Evolutionary conservation across 1,140 invertebrate species (phyloP).

Genomic region (Octopus sinensis): DNA sequence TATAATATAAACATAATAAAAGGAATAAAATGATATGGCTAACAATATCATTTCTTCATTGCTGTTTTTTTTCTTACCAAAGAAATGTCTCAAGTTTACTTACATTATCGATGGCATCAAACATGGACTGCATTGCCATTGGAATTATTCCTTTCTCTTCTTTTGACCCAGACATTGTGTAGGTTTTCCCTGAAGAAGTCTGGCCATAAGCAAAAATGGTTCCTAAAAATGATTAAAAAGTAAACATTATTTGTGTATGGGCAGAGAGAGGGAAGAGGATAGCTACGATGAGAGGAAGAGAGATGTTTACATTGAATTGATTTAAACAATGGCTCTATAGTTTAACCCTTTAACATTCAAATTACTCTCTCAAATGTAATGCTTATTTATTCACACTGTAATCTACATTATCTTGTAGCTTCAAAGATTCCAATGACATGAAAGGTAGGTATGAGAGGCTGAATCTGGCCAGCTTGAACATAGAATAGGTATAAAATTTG

Average conservation of each 20-base stretch:
- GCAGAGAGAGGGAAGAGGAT: not conserved
- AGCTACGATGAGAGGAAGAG: not conserved
- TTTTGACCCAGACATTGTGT: conserved; percentile 94
- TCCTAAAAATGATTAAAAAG: conserved; percentile 59
- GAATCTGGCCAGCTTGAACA: no score
- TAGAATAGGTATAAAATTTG: no score
- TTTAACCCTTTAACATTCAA: not conserved
- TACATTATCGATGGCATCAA: conserved; percentile 88
- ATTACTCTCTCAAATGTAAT: not conserved
- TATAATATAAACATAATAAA: no score
- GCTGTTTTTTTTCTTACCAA: not conserved
- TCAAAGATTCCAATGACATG: no score
- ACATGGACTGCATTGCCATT: conserved; percentile 96
- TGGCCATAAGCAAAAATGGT: conserved; percentile 99
- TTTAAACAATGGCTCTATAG: not conserved
- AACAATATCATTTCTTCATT: not conserved
- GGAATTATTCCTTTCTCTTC: conserved; percentile 95
- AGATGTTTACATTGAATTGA: not conserved
- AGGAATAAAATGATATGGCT: not conserved
- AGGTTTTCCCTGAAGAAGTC: conserved; percentile 98
- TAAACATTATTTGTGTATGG: not conserved
- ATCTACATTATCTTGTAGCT: not conserved
- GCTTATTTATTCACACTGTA: not conserved
- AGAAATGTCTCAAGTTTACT: conserved; percentile 11
- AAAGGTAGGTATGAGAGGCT: no score